phyloP scores from a whole-genome alignment of 2,113 vertebrate genomes.

The Bothrops jararaca region DNA sequence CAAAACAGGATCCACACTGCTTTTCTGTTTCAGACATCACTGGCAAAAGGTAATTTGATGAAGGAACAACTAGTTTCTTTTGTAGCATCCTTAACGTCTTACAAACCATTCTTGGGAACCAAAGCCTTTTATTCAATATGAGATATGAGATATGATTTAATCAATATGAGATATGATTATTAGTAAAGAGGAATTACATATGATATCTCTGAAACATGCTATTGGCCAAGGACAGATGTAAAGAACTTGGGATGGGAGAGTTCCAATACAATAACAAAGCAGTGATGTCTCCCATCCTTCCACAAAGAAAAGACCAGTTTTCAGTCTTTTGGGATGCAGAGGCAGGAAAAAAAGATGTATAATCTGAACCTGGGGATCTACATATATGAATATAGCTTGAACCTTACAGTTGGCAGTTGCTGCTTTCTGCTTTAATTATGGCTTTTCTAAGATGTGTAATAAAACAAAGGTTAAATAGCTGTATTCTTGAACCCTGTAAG shows the following conservation, averaged over 20 bases:
- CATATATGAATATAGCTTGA: background rate
- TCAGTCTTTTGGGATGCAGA: background rate
- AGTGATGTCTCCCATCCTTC: background rate
- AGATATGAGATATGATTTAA: background rate
- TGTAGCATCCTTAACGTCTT: conserved; percentile 1
- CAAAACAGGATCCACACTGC: conserved; percentile 36
- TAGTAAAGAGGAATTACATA: background rate
- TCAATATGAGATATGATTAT: background rate
- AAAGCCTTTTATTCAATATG: background rate
- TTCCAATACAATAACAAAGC: background rate
- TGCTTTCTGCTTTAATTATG: background rate
- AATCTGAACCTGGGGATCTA: background rate
- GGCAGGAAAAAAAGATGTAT: background rate
- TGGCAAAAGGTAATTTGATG: conserved; percentile 34
- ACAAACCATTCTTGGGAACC: background rate
- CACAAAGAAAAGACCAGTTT: background rate
- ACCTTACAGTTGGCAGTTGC: background rate
- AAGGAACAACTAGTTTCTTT: conserved; percentile 11
- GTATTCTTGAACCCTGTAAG: background rate
- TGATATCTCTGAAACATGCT: background rate
- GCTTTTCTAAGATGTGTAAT: background rate
- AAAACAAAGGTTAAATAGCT: background rate
- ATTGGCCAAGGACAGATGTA: background rate
- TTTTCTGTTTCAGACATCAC: background rate
- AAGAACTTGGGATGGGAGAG: background rate